A percentile compares a stretch with the other conserved stretches of the same genome.
These are phyloP conservation scores for Lagocephalus sceleratus DNA, from an alignment of 2,797 vertebrate genomes.

Conservation along the genomic window DNA sequence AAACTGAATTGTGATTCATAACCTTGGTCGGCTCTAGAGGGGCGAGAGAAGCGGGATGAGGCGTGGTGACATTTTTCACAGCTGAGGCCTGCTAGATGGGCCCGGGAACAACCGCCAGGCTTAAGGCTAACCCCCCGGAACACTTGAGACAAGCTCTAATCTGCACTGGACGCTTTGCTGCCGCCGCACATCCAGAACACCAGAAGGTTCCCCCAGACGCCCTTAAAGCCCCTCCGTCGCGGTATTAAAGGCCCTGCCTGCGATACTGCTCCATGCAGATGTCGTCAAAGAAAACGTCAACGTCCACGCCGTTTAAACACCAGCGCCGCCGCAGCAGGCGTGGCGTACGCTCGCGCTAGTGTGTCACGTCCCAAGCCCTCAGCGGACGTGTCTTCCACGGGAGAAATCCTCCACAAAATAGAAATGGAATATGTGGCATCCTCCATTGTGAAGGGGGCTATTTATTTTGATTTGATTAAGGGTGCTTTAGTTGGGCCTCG, in stretches of 20 bases:
- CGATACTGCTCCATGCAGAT: slow-evolving; percentile 37
- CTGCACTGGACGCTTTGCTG: slow-evolving; percentile 73
- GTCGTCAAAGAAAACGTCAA: slow-evolving; percentile 40
- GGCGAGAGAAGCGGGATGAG: slow-evolving; percentile 12
- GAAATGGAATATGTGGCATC: slow-evolving; percentile 68
- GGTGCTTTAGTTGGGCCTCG: slow-evolving; percentile 72
- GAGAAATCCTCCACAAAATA: slow-evolving; percentile 70
- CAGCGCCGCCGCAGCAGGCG: slow-evolving; percentile 8
- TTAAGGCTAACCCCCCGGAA: slow-evolving; percentile 70
- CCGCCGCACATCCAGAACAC: slow-evolving; percentile 48
- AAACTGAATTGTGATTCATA: slow-evolving; percentile 35
- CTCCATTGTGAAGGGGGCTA: slow-evolving; percentile 68
- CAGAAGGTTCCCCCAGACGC: slow-evolving; percentile 65
- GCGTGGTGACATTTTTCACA: slow-evolving; percentile 52
- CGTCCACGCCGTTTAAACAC: slow-evolving; percentile 35
- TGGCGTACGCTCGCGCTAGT: too few species aligned
- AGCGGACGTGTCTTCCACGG: slow-evolving; percentile 32
- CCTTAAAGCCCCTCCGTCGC: slow-evolving; percentile 57
- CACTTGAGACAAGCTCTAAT: slow-evolving; percentile 72
- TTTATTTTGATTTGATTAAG: slow-evolving; percentile 83
- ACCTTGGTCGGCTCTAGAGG: slow-evolving; percentile 15
- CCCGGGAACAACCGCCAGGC: slow-evolving; percentile 62
- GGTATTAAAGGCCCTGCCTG: slow-evolving; percentile 40
- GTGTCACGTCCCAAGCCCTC: too few species aligned
- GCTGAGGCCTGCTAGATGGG: slow-evolving; percentile 56